Conservation (phyloP, 2,888 invertebrate species). For the Stenichneumon culpator region DNA sequence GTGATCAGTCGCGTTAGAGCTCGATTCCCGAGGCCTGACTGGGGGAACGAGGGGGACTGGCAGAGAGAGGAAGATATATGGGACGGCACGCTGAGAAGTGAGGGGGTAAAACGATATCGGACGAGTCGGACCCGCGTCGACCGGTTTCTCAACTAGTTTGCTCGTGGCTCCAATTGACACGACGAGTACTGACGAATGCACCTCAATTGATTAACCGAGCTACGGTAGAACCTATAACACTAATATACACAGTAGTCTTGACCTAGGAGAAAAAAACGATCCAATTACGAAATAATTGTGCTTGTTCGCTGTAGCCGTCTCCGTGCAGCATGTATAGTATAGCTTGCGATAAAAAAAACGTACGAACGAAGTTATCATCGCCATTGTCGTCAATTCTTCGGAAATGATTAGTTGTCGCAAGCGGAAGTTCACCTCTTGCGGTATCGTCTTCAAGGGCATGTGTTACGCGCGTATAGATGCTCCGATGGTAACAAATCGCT, state of each 20-base stretch:
- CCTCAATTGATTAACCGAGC: constrained; percentile 47
- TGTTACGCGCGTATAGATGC: too few species aligned
- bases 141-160: constrained; percentile 64
- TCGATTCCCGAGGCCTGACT: constrained; percentile 39
- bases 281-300: neutral
- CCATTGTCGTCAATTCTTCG: neutral
- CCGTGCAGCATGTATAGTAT: neutral
- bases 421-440: neutral
- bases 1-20: constrained; percentile 67
- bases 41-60: constrained; percentile 9
- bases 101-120: constrained; percentile 34
- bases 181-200: constrained; percentile 23
- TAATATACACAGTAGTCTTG: neutral
- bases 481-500: too few species aligned
- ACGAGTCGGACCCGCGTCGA: constrained; percentile 38
- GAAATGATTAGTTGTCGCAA: neutral
- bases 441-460: too few species aligned
- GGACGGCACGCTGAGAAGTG: neutral
- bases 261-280: neutral
- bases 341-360: neutral
- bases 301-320: neutral
- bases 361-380: neutral
- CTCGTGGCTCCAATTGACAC: constrained; percentile 57
- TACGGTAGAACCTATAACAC: constrained; percentile 4
- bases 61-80: constrained; percentile 20